Base-by-base conservation (phyloP, 2,113 vertebrate genomes). In the Actinemys pallida region DNA sequence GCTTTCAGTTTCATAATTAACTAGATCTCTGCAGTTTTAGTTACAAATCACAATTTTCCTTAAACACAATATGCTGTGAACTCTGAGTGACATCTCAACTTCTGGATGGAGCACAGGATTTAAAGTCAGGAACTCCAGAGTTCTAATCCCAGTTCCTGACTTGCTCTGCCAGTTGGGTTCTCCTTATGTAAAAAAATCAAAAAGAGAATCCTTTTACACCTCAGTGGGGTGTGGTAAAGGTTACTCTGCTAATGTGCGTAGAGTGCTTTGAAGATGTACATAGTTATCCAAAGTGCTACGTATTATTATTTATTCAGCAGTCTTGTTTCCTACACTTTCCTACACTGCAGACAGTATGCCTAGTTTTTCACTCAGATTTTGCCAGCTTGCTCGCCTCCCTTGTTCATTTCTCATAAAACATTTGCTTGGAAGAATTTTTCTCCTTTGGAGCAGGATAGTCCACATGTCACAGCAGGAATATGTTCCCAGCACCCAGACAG, bases 281-380 rank as follows among this genome's bases (percentile, higher is more conserved):
- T 87, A 45, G n/a, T 81, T 79, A 90, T 69, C 24, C 5, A 54
- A 88, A 96, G 93, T 93, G 87, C 75, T 47, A 92, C 69, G 49
- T 31, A 72, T 6, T 89, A 84, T 86, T 84, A 95, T 19, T 84
- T 90, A 94, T 93, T 90, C 84, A 94, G 35, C 10, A 90, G 72
- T 20, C 84, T 78, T 27, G 20, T 75, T 94, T 91, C 35, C 65
- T 81, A 29, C 2, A 0, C 80, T 88, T 84, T 78, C 6, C 1
- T 1, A 31, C 72, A 42, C 80, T 93, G 75, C 2, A 0, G 45
- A 83, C 83, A 75, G 79, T 22, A 50, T 2, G 9, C 53, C 39
- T 62, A 78, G 72, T 35, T 87, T 88, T 93, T 88, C 81, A 88
- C 25, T 54, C 53, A 39, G 25, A 5, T 79, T 83, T 83, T 92